Conservation (phyloP, 2,797 vertebrate genomes). For the Ispidina lecontei region DNA sequence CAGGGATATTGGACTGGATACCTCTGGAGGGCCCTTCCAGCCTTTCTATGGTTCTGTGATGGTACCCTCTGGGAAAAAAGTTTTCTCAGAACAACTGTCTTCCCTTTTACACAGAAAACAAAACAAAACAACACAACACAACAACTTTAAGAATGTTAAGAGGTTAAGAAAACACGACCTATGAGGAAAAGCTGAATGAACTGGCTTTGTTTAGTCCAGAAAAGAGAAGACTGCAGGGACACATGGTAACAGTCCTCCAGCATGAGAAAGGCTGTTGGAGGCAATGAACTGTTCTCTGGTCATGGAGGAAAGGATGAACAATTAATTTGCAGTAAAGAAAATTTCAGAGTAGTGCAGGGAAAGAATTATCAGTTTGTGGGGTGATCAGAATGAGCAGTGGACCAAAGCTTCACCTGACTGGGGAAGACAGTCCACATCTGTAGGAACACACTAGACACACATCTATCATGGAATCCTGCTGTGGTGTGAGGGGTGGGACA, state of each 20-base stretch:
- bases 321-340: neutral
- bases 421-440: neutral
- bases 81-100: slow-evolving; percentile 23
- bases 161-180: slow-evolving; percentile 38
- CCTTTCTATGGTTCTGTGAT: too few relatives aligned
- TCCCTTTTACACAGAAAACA: neutral
- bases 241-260: neutral
- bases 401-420: neutral
- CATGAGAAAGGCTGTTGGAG: neutral
- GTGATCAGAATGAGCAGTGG: neutral
- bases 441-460: neutral
- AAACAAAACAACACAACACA: too few relatives aligned
- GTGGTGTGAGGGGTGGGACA: neutral
- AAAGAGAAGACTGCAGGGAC: neutral
- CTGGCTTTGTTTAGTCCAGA: slow-evolving; percentile 38
- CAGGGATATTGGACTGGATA: too few relatives aligned
- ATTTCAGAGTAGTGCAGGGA: neutral
- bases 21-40: too few relatives aligned
- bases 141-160: neutral
- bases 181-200: slow-evolving; percentile 8
- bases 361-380: neutral
- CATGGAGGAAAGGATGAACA: neutral
- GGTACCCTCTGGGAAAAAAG: neutral
- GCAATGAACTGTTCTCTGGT: neutral
- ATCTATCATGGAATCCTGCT: neutral